phyloP scores from a whole-genome alignment of 2,797 vertebrate genomes.

The Neoniphon sammara region DNA sequence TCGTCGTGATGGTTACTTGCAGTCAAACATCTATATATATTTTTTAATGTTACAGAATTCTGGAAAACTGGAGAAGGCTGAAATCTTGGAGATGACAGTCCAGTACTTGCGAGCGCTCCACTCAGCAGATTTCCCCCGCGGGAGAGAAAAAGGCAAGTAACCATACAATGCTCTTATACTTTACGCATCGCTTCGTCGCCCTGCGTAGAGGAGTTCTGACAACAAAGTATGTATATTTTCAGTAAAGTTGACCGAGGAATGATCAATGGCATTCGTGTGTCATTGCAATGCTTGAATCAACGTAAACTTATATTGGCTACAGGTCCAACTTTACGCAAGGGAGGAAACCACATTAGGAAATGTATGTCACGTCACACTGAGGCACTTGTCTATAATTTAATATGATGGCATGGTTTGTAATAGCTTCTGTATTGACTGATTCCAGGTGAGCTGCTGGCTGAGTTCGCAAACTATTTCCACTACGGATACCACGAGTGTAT shows the following conservation, averaged over 20 bases:
- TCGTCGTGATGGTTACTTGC: background rate
- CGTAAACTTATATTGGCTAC: background rate
- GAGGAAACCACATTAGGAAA: background rate
- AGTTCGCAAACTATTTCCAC: constrained; percentile 99
- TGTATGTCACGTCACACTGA: too few species aligned
- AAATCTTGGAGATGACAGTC: constrained; percentile 99
- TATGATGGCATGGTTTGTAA: constrained; percentile 12
- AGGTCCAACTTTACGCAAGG: constrained; percentile 31
- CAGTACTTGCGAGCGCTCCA: constrained; percentile 96
- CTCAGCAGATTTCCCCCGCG: constrained; percentile 93
- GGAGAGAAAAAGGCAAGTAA: constrained; percentile 92
- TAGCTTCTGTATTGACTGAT: constrained; percentile 17
- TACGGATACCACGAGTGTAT: constrained; percentile 99
- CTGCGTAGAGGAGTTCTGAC: background rate
- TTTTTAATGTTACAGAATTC: constrained; percentile 84
- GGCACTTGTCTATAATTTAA: background rate
- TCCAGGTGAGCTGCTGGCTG: constrained; percentile 90
- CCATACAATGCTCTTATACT: background rate
- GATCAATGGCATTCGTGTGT: background rate
- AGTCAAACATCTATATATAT: background rate
- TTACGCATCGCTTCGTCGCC: constrained; percentile 24
- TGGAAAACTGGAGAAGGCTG: constrained; percentile 97
- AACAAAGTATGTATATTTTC: background rate
- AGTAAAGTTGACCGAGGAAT: accelerated
- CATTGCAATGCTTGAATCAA: background rate